Conservation (phyloP, 2,797 vertebrate genomes). For the Agapornis canus region DNA sequence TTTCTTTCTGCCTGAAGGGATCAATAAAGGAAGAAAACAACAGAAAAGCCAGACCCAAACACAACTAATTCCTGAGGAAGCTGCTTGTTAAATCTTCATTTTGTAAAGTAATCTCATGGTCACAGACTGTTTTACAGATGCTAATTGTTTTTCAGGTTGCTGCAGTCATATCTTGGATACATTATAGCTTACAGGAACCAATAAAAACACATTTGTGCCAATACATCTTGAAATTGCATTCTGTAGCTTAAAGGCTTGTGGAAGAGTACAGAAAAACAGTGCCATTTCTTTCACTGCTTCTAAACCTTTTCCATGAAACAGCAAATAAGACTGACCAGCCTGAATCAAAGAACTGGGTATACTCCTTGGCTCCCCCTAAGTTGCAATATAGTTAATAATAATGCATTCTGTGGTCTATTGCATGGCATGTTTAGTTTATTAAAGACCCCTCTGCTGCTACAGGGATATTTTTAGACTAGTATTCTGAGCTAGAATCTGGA, state of each 20-base stretch:
- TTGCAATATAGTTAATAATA: constrained; percentile 3
- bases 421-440: not conserved
- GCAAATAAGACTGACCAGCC: not conserved
- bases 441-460: not conserved
- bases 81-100: not conserved
- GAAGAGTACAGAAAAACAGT: not conserved
- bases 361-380: not conserved
- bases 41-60: not conserved
- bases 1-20: constrained; percentile 21
- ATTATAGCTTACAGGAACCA: not conserved
- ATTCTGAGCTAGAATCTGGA: constrained; percentile 12
- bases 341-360: not conserved
- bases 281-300: not conserved
- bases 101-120: not conserved
- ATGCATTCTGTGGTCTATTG: not conserved
- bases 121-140: constrained; percentile 17
- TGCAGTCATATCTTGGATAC: not conserved
- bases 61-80: constrained; percentile 15
- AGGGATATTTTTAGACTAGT: not conserved
- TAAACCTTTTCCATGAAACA: not conserved
- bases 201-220: constrained; percentile 5
- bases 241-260: not conserved
- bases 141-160: constrained; percentile 30
- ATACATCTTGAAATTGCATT: constrained; percentile 12
- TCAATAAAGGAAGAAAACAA: constrained; percentile 20